phyloP scores from a whole-genome alignment of 2,113 vertebrate species.

The Hyperopisus bebe region DNA sequence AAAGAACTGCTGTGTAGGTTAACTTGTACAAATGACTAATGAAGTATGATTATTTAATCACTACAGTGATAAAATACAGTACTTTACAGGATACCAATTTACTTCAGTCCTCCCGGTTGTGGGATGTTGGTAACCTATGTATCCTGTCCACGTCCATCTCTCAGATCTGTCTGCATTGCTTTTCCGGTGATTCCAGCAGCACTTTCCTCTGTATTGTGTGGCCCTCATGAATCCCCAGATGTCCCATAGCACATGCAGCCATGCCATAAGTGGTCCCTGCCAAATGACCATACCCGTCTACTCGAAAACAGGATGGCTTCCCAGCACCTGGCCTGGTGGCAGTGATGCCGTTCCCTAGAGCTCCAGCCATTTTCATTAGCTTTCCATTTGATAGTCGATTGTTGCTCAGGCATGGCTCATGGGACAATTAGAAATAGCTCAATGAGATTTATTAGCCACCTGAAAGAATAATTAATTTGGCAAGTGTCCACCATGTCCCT shows the following conservation, averaged over 20 bases:
- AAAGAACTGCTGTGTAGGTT: background rate
- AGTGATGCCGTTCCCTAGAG: background rate
- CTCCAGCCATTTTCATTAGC: constrained; percentile 25
- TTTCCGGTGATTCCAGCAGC: background rate
- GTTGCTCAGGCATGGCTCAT: constrained; percentile 16
- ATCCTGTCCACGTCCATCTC: background rate
- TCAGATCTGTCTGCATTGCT: background rate
- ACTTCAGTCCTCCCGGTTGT: background rate
- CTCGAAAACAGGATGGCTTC: background rate
- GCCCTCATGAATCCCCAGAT: background rate
- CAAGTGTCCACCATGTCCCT: constrained; percentile 30
- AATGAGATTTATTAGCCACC: constrained; percentile 26
- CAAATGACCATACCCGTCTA: background rate
- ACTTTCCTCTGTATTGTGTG: too few relatives aligned
- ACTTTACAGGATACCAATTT: background rate
- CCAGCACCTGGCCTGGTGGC: background rate
- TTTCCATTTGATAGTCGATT: constrained; percentile 30
- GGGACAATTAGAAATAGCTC: constrained; percentile 18
- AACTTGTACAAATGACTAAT: background rate
- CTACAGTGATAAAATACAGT: background rate
- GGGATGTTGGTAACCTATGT: background rate
- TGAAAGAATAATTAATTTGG: constrained; percentile 36
- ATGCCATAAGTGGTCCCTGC: background rate
- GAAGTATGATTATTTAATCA: background rate
- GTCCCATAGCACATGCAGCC: background rate